Percentiles rank a stretch among this genome's conserved stretches.
These are phyloP conservation scores for Polyergus mexicanus DNA, from an alignment of 1,140 invertebrate species.

Conservation along the genomic window DNA sequence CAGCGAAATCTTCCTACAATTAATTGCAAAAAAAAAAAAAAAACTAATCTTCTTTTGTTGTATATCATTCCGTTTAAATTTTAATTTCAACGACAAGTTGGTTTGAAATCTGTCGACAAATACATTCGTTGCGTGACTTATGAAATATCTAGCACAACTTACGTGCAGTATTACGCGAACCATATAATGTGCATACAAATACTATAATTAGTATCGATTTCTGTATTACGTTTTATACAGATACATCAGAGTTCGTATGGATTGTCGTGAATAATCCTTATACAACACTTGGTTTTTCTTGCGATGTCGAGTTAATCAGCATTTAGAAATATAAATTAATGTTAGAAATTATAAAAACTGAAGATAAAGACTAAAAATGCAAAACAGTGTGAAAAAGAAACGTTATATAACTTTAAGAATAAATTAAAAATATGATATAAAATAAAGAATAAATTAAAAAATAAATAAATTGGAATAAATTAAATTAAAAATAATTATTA, in stretches of 20 bases:
- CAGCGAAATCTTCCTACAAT: not conserved
- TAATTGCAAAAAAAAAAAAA: not conserved
- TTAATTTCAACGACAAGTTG: not conserved
- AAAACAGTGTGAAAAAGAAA: not conserved
- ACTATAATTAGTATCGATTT: slow-evolving; percentile 55
- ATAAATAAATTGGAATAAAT: no score
- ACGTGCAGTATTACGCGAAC: slow-evolving; percentile 7
- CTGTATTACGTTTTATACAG: slow-evolving; percentile 33
- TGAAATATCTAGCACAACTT: slow-evolving; percentile 25
- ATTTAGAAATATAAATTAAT: slow-evolving; percentile 27
- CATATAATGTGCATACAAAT: slow-evolving; percentile 39
- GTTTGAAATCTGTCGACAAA: not conserved
- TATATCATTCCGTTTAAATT: not conserved
- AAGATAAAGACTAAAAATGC: not conserved
- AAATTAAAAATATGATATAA: not conserved
- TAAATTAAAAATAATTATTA: no score
- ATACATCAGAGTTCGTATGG: slow-evolving; percentile 14
- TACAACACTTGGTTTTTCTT: slow-evolving; percentile 2
- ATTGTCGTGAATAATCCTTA: slow-evolving; percentile 43
- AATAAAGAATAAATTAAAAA: not conserved
- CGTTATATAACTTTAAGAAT: not conserved
- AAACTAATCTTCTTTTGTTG: not conserved
- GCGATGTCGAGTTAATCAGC: slow-evolving; percentile 18
- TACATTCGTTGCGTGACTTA: slow-evolving; percentile 6
- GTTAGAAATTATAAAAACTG: not conserved